These are phyloP conservation scores for Patella depressa DNA, from an alignment of 2,888 invertebrate genomes.

Conservation along the genomic window DNA sequence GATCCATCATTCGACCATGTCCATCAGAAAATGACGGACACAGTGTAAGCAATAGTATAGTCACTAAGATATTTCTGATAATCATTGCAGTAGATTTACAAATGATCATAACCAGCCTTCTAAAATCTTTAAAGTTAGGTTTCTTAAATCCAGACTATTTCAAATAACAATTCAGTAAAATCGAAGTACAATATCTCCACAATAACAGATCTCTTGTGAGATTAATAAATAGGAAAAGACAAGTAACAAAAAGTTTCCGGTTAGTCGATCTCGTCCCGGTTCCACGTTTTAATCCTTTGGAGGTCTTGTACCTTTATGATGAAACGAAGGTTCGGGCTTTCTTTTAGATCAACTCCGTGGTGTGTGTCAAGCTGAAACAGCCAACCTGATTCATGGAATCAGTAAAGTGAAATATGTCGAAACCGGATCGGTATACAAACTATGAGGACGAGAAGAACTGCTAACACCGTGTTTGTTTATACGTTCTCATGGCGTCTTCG, in stretches of 20 bases:
- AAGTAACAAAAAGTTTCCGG: too few species aligned
- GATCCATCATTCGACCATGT: constrained; percentile 88
- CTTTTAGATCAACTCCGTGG: too few species aligned
- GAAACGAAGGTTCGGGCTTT: too few species aligned
- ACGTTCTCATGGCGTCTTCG: constrained; percentile 10
- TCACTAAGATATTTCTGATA: neutral
- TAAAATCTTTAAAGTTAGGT: too few species aligned
- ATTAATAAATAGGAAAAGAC: too few species aligned
- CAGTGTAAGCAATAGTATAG: neutral
- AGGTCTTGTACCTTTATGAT: neutral
- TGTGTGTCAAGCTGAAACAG: neutral
- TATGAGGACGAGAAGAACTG: constrained; percentile 9
- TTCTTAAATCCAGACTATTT: too few species aligned
- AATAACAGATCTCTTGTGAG: too few species aligned
- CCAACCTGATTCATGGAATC: constrained; percentile 9
- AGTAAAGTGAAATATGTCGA: constrained; percentile 1
- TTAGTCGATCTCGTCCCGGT: too few species aligned
- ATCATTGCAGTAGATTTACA: neutral
- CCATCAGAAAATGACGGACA: constrained; percentile 8
- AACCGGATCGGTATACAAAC: constrained; percentile 7
- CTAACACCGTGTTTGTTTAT: constrained; percentile 11
- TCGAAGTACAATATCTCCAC: too few species aligned
- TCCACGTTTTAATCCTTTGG: constrained; percentile 8
- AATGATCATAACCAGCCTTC: too few species aligned
- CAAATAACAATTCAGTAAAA: too few species aligned